A percentile compares a stretch with the other conserved stretches of the same genome.
phyloP scores from a whole-genome alignment of 2,797 vertebrate species.

The Hippopotamyrus pictus region DNA sequence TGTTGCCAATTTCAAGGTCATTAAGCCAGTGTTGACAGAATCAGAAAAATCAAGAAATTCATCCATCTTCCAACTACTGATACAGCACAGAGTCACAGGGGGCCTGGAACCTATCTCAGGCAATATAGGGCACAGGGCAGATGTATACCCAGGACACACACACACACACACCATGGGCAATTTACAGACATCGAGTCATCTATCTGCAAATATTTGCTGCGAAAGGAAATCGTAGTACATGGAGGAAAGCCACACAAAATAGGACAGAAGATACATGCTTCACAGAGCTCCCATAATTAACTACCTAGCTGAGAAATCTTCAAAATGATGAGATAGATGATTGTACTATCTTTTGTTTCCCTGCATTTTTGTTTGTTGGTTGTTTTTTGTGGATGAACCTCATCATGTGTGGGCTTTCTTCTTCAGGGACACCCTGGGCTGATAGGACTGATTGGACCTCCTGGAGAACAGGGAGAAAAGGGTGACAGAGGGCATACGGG shows the following conservation, averaged over 20 bases:
- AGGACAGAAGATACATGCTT: not conserved
- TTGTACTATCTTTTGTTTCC: not conserved
- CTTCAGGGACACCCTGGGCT: conserved; percentile 87
- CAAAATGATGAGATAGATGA: not conserved
- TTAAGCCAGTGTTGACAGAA: not conserved
- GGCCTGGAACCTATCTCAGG: not conserved
- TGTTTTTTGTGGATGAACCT: not conserved
- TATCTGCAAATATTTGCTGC: not conserved
- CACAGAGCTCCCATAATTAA: not conserved
- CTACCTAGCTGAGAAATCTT: not conserved
- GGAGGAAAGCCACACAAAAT: not conserved
- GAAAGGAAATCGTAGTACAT: not conserved
- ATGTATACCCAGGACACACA: not conserved
- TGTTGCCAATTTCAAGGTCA: not conserved
- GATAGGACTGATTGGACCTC: conserved; percentile 90
- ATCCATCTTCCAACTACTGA: not conserved
- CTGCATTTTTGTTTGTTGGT: not conserved
- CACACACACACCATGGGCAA: not conserved
- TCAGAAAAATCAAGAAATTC: not conserved
- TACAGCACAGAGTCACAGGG: not conserved
- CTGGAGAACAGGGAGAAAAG: conserved; percentile 92
- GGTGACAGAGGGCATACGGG: conserved; percentile 90
- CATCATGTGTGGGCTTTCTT: not conserved
- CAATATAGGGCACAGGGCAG: not conserved
- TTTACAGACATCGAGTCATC: not conserved